Evolutionary conservation across 2,797 vertebrate genomes (phyloP).

Genomic region (Galaxias olidus): DNA sequence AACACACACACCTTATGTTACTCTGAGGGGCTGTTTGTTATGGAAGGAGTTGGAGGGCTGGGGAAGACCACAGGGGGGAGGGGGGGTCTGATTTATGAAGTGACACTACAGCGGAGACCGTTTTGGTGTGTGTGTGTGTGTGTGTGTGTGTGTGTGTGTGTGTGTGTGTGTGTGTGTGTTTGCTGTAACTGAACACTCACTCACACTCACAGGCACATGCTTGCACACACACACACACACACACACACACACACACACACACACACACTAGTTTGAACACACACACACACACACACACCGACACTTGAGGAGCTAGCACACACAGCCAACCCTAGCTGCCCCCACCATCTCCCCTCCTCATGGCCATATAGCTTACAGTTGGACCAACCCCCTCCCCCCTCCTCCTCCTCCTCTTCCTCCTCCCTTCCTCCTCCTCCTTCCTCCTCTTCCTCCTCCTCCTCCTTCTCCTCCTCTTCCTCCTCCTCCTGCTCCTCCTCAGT

Average conservation of each 20-base stretch:
- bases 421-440: too few relatives aligned
- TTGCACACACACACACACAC: slow-evolving; percentile 14
- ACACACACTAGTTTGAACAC: neutral
- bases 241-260: slow-evolving; percentile 18
- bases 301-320: slow-evolving; percentile 24
- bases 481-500: too few relatives aligned
- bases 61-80: slow-evolving; percentile 28
- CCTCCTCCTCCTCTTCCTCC: too few relatives aligned
- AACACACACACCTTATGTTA: slow-evolving; percentile 63
- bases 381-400: too few relatives aligned
- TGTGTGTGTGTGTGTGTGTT: neutral
- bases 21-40: slow-evolving; percentile 68
- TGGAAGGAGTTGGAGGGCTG: slow-evolving; percentile 47
- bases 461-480: too few relatives aligned
- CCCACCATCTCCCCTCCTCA: neutral
- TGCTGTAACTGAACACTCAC: neutral
- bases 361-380: too few relatives aligned
- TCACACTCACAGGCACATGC: too few relatives aligned
- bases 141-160: neutral
- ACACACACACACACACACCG: slow-evolving; percentile 13
- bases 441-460: too few relatives aligned
- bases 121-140: neutral
- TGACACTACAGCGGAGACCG: slow-evolving; percentile 39
- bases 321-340: too few relatives aligned
- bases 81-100: slow-evolving; percentile 66